Percentiles rank a stretch among this genome's conserved stretches.
phyloP scores from a whole-genome alignment of 1,140 invertebrate genomes.

The Dendrolimus punctatus region DNA sequence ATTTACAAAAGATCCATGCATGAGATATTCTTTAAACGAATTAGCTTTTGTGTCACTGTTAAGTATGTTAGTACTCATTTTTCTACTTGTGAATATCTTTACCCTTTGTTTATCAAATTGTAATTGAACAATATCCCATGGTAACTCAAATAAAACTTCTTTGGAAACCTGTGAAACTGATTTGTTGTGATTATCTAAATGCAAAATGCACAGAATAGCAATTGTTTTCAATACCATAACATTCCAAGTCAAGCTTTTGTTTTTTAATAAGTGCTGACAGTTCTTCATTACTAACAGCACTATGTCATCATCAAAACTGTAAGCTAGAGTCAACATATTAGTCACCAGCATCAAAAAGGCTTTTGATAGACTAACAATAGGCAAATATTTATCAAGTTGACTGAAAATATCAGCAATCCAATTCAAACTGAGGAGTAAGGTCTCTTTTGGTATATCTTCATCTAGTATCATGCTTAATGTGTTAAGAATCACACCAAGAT shows the following conservation, averaged over 20 bases:
- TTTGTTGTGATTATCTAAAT: constrained; percentile 79
- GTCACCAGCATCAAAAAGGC: constrained; percentile 74
- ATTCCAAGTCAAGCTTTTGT: constrained; percentile 75
- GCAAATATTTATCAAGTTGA: constrained; percentile 79
- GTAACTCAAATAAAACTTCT: constrained; percentile 71
- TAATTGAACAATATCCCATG: constrained; percentile 73
- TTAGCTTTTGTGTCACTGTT: constrained; percentile 55
- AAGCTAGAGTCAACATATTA: constrained; percentile 74
- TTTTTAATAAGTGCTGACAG: constrained; percentile 73
- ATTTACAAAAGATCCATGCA: constrained; percentile 72
- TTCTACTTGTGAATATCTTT: constrained; percentile 45
- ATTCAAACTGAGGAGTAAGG: constrained; percentile 74
- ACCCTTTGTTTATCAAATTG: constrained; percentile 57
- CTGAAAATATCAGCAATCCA: constrained; percentile 83
- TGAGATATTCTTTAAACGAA: constrained; percentile 64
- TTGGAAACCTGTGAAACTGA: constrained; percentile 39
- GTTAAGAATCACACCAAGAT: constrained; percentile 84
- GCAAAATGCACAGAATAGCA: constrained; percentile 78
- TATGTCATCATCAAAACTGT: constrained; percentile 72
- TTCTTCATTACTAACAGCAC: constrained; percentile 73
- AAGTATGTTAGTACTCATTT: constrained; percentile 35
- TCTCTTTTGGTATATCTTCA: constrained; percentile 71
- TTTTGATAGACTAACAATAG: constrained; percentile 75
- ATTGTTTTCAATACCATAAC: constrained; percentile 73
- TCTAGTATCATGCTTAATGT: constrained; percentile 78